Evolutionary conservation across 2,113 vertebrate species (phyloP), one percentile per base, ranked within the genome.

Genomic region (Glaucomys volans): DNA sequence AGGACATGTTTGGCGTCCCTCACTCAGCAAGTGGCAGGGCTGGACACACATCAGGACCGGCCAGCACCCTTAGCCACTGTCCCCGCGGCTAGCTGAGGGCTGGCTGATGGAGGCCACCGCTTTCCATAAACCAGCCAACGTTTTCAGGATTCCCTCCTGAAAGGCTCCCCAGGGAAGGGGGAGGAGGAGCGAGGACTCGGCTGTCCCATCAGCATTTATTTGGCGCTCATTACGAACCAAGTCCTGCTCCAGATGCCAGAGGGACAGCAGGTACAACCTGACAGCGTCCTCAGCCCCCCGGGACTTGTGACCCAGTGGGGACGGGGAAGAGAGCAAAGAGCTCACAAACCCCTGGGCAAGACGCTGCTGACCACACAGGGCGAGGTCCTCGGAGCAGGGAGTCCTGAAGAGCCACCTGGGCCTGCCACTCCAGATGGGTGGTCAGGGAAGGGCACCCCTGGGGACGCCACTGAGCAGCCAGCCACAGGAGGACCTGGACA

Each of bases 21-120:
- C 17, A 7, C 8, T 5, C 12, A 44, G 62, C 35, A 71, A 72
- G 26, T 4, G 11, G 28, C 26, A 18, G 40, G n/a, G n/a, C 30
- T 67, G 17, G 44, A 16, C 22, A 24, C 4, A 1, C 16, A 22
- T 32, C 57, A 1, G 59, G 40, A 30, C 50, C 42, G 42, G 30
- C 35, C 47, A 20, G 32, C 0, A 0, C 28, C 47, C 26, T 7
- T 4, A 28, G 37, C 30, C 2, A 28, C n/a, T 11, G 22, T 64
- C 44, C 54, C 20, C 18, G 10, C 7, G 37, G 52, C 42, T 62
- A 24, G 12, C 80, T 24, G 40, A 66, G 30, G 5, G 22, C 50
- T 42, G 37, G 1, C 1, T 83, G 7, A 32, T 9, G 13, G 11
- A 17, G 13, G 22, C 6, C 2, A 67, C 13, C 37, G 28, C 5